A percentile compares a stretch with the other conserved stretches of the same genome.
These are phyloP conservation scores for Sander lucioperca DNA, from an alignment of 2,113 vertebrate species.

Conservation along the genomic window DNA sequence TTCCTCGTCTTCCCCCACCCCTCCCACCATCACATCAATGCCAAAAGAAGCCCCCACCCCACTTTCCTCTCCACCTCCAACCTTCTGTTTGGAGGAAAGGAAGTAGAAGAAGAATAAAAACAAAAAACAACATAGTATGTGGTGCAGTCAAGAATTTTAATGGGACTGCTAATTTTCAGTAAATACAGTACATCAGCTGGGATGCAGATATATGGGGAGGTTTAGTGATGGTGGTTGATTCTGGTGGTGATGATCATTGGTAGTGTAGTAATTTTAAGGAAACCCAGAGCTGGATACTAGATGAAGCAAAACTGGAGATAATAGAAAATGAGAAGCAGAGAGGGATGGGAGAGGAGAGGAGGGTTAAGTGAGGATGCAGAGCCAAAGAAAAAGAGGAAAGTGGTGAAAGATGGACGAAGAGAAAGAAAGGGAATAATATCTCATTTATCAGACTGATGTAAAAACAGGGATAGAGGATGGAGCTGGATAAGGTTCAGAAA, in stretches of 20 bases:
- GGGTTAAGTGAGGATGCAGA: conserved; percentile 63
- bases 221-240: conserved; percentile 35
- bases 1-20: conserved; percentile 13
- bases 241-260: conserved; percentile 11
- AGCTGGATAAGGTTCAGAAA: conserved; percentile 48
- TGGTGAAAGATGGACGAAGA: conserved; percentile 52
- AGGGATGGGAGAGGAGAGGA: conserved; percentile 42
- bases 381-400: conserved; percentile 32
- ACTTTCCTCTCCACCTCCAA: conserved; percentile 45
- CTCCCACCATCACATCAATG: conserved; percentile 57
- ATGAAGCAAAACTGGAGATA: conserved; percentile 66
- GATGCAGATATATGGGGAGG: conserved; percentile 56
- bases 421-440: conserved; percentile 77
- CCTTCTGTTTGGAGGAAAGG: conserved; percentile 42
- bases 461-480: conserved; percentile 60
- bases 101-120: conserved; percentile 29
- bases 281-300: conserved; percentile 65
- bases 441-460: conserved; percentile 84
- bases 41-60: conserved; percentile 63
- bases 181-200: conserved; percentile 62
- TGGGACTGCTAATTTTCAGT: conserved; percentile 70
- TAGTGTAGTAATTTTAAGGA: conserved; percentile 32
- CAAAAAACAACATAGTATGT: conserved; percentile 59
- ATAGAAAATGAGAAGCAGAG: conserved; percentile 33
- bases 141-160: conserved; percentile 83